Evolutionary conservation across 2,888 invertebrate genomes (phyloP), one percentile per base, ranked within the genome.

Genomic region (Eupithecia subumbrata): DNA sequence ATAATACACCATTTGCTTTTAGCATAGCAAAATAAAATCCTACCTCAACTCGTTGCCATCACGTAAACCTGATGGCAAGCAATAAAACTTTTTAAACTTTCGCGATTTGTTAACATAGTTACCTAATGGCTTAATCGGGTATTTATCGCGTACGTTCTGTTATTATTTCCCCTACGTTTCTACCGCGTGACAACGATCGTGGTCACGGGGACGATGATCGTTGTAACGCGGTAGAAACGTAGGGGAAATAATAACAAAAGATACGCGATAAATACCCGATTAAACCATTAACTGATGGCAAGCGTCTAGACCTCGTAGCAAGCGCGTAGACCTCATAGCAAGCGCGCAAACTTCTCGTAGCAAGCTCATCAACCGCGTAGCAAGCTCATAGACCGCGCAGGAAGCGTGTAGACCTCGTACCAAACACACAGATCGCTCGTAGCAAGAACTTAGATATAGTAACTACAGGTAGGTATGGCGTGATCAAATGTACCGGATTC

Each of bases 1-100:
- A 64, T 84, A 71, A 81, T 76, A 83, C 82, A 69, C 48, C 43
- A n/a, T 14, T 34, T 5, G 7, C 60, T 60, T 1, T 0, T 25
- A 14, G 11, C 12, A 60, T 60, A 25, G 60, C 25, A 60, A 30
- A 30, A 14, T 25, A 11, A n/a, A 8, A 34, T 63, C n/a, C 9
- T 5, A 1, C 43, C 43, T 43, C 14, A 43, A 12, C 16, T 45
- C 45, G 14, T 48, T n/a, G 9, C 52, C n/a, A 52, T 9, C 52
- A n/a, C 52, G 11, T 52, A 52, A 9, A 52, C n/a, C 52, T 37
- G 5, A 7, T 37, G 5, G 34, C 2, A 34, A 34, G 5, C 34
- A 5, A 34, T 34, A 2, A 34, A n/a, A n/a, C n/a, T n/a, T n/a
- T n/a, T n/a, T n/a, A n/a, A n/a, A n/a, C n/a, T n/a, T n/a, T n/a